phyloP scores from a whole-genome alignment of 2,888 invertebrate species.

The Papilio elwesi region DNA sequence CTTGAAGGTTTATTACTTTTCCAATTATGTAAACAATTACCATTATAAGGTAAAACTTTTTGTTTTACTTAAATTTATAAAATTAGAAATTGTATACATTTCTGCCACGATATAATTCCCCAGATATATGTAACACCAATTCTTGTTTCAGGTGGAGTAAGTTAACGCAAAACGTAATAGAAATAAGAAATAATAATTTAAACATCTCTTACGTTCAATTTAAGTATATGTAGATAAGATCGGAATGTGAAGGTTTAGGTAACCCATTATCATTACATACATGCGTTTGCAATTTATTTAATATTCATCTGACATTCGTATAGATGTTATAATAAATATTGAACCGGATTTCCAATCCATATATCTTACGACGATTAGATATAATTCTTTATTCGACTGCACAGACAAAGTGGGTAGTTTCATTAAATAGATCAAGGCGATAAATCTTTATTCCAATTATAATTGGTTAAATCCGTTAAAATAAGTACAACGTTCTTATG shows the following conservation, averaged over 20 bases:
- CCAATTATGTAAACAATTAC: conserved; percentile 3
- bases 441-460: conserved; percentile 27
- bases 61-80: neutral
- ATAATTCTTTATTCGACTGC: conserved; percentile 20
- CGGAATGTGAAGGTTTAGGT: conserved; percentile 37
- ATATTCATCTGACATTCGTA: conserved; percentile 39
- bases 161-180: conserved; percentile 6
- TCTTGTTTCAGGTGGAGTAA: neutral
- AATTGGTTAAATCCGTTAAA: conserved; percentile 20
- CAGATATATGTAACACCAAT: neutral
- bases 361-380: conserved; percentile 34
- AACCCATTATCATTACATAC: conserved; percentile 46
- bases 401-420: conserved; percentile 19
- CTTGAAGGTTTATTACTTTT: conserved; percentile 32
- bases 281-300: conserved; percentile 46
- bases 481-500: neutral
- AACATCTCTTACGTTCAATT: conserved; percentile 32
- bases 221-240: conserved; percentile 34
- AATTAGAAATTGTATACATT: neutral
- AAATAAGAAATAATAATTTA: conserved; percentile 4
- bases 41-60: neutral
- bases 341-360: conserved; percentile 34
- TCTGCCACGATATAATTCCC: neutral
- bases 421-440: conserved; percentile 25
- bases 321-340: conserved; percentile 41